Conservation (phyloP, 2,797 vertebrate genomes). For the Distichodus sexfasciatus region DNA sequence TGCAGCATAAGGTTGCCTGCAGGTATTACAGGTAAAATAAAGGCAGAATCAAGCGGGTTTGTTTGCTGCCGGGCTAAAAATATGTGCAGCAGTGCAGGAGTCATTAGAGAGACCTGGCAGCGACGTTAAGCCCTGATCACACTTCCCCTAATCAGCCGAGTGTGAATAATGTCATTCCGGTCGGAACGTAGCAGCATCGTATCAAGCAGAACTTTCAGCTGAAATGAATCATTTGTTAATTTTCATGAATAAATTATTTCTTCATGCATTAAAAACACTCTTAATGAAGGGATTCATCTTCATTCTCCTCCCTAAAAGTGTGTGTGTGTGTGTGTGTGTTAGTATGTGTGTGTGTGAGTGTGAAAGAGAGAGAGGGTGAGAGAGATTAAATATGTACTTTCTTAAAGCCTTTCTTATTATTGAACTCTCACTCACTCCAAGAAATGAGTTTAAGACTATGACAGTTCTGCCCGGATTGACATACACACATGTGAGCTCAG, state of each 20-base stretch:
- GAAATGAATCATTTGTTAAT: slow-evolving; percentile 69
- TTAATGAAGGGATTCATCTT: slow-evolving; percentile 73
- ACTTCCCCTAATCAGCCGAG: slow-evolving; percentile 63
- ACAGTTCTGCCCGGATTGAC: too few relatives aligned
- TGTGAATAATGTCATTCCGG: slow-evolving; percentile 51
- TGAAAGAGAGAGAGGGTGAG: too few relatives aligned
- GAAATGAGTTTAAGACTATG: too few relatives aligned
- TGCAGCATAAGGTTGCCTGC: too few relatives aligned
- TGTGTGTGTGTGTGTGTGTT: too few relatives aligned
- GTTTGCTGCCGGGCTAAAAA: slow-evolving; percentile 27
- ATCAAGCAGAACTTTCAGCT: slow-evolving; percentile 57
- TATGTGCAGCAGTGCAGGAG: slow-evolving; percentile 51
- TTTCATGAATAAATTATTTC: slow-evolving; percentile 75
- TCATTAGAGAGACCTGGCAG: slow-evolving; percentile 54
- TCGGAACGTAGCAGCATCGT: slow-evolving; percentile 55
- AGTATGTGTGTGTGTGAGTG: too few relatives aligned
- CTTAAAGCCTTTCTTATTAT: too few relatives aligned
- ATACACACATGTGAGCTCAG: too few relatives aligned
- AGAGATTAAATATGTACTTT: too few relatives aligned
- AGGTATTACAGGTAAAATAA: too few relatives aligned
- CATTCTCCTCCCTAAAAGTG: slow-evolving; percentile 54
- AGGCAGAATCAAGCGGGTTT: too few relatives aligned
- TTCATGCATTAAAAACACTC: slow-evolving; percentile 70
- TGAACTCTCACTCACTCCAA: too few relatives aligned
- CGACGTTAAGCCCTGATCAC: slow-evolving; percentile 57